These are phyloP conservation scores for Athrips mouffetella DNA, from an alignment of 2,888 invertebrate species.

Conservation along the genomic window DNA sequence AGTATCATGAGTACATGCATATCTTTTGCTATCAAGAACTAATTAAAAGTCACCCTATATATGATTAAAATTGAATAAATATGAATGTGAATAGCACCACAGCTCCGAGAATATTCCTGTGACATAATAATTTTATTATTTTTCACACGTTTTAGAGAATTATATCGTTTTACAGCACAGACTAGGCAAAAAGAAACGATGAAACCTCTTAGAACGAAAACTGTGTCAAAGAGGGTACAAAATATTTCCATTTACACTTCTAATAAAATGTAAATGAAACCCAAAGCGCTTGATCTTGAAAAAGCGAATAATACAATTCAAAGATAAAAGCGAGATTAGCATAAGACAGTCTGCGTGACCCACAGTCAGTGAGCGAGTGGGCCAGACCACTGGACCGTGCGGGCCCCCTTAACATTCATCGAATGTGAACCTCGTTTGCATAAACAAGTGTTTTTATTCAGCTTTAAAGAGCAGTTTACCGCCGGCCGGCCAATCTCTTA, in stretches of 20 bases:
- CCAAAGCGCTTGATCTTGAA: not conserved
- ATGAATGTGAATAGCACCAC: no score
- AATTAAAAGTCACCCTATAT: no score
- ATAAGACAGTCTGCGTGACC: slow-evolving; percentile 6
- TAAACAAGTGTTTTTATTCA: slow-evolving; percentile 24
- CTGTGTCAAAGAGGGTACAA: not conserved
- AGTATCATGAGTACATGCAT: no score
- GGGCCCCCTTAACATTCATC: slow-evolving; percentile 5
- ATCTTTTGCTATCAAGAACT: no score
- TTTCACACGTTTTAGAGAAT: no score
- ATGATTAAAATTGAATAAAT: no score
- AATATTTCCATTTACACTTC: not conserved
- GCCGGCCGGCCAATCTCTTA: slow-evolving; percentile 56
- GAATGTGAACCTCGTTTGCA: slow-evolving; percentile 4
- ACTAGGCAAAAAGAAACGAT: no score
- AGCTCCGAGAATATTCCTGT: no score
- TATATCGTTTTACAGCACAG: no score
- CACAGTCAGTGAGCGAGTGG: not conserved
- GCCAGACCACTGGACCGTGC: not conserved
- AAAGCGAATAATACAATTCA: slow-evolving; percentile 4
- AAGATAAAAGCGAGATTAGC: not conserved
- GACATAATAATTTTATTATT: no score
- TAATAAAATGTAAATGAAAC: not conserved
- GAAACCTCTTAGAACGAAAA: no score
- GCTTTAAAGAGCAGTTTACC: slow-evolving; percentile 23